Base-by-base conservation (phyloP, 2,113 vertebrate genomes). In the Canis aureus region DNA sequence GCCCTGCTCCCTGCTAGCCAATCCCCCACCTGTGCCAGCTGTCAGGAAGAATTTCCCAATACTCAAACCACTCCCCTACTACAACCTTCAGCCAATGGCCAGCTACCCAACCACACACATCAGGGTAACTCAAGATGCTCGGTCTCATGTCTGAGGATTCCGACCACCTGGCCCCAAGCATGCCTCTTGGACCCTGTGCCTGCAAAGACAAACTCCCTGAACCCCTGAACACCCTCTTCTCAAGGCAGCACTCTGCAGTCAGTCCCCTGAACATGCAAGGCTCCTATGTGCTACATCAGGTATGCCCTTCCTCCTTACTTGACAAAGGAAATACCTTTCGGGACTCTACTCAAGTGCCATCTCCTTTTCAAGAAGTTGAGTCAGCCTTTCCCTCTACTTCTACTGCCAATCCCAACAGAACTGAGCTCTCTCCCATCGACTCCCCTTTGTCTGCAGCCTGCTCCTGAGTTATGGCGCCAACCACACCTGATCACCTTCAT, bases 1-100 rank as follows among this genome's bases (percentile, higher is more conserved):
- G 43, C 25, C 27, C 29, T 5, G 11, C 8, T 27, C 66, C 25
- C 32, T 87, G 9, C 23, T 67, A 94, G n/a, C 1, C 64, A 49
- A 57, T 0, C 8, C 13, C 62, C 1, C 13, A 55, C 80, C 71
- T 62, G 27, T 8, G 13, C 11, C 82, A 86, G 87, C 29, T 15
- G 6, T 32, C 90, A 88, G 73, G 8, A 79, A 95, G 51, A 87
- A 79, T 27, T 73, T 86, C 73, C 35, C 23, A 76, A 62, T 76
- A 22, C 27, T 55, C 51, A 53, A 25, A 69, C 59, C 83, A 49
- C 4, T 12, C 57, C 32, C 38, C 29, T 13, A 16, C 35, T 49
- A 25, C 76, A 60, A 79, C 51, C 59, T 60, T 55, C 29, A 6
- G 2, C 67, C 32, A 8, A 1, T 12, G 29, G 27, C 23, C 23